Evolutionary conservation across 2,888 invertebrate species (phyloP).

Genomic region (Anaspis maculata): DNA sequence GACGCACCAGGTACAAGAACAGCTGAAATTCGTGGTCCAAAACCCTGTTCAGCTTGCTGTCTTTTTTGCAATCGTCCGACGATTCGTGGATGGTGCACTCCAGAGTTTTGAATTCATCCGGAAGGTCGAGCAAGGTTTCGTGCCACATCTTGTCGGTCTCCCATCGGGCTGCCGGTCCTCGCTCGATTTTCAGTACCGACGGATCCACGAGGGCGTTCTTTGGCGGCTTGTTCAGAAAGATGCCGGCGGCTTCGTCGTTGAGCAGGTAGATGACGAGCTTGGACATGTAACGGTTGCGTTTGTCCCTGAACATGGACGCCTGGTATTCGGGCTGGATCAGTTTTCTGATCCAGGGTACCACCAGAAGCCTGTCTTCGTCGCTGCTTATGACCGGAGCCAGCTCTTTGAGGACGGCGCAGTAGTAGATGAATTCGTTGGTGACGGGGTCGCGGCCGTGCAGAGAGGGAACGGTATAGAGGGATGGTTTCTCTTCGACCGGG

Average conservation of each 20-base stretch:
- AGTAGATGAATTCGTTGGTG: slow-evolving; percentile 46
- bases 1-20: slow-evolving; percentile 42
- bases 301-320: slow-evolving; percentile 40
- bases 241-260: slow-evolving; percentile 39
- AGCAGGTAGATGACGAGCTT: slow-evolving; percentile 39
- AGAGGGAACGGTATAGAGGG: too few species aligned
- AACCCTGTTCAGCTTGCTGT: slow-evolving; percentile 29
- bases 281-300: slow-evolving; percentile 43
- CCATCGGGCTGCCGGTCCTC: slow-evolving; percentile 39
- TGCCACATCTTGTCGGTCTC: slow-evolving; percentile 42
- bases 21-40: slow-evolving; percentile 45
- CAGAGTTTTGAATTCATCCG: slow-evolving; percentile 35
- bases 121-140: slow-evolving; percentile 37
- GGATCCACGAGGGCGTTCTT: slow-evolving; percentile 36
- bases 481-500: too few species aligned
- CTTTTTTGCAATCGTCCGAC: slow-evolving; percentile 29
- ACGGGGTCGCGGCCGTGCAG: slow-evolving; percentile 38
- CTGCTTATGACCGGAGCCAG: slow-evolving; percentile 39
- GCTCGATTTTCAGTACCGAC: slow-evolving; percentile 24
- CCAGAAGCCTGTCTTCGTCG: slow-evolving; percentile 32
- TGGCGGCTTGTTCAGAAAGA: slow-evolving; percentile 37
- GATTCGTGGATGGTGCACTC: slow-evolving; percentile 33
- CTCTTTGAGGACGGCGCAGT: slow-evolving; percentile 41
- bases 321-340: slow-evolving; percentile 46
- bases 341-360: slow-evolving; percentile 44